Conservation (phyloP, 1,140 invertebrate genomes). For the Bombus superbus region DNA sequence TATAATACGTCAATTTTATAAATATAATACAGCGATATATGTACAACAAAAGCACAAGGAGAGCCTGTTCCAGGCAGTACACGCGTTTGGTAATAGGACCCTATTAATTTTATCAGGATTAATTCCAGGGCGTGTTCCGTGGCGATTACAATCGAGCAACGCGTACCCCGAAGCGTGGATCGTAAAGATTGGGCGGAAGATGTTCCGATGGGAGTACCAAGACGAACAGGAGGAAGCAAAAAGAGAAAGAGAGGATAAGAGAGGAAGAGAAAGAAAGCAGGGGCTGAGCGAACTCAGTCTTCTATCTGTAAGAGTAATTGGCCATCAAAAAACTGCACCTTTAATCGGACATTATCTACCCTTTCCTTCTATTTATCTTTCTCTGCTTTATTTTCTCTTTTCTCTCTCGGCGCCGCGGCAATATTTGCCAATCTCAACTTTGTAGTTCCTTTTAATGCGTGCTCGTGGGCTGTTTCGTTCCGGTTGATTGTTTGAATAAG, state of each 20-base stretch:
- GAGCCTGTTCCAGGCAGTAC: not conserved
- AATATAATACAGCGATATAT: too few species aligned
- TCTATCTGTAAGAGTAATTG: slow-evolving; percentile 43
- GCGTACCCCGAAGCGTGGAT: slow-evolving; percentile 30
- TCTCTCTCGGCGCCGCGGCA: not conserved
- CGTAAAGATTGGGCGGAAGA: slow-evolving; percentile 38
- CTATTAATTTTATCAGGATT: slow-evolving; percentile 68
- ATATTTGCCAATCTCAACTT: not conserved
- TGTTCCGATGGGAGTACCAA: not conserved
- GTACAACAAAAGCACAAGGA: not conserved
- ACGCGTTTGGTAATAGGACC: slow-evolving; percentile 38
- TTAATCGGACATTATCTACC: slow-evolving; percentile 34
- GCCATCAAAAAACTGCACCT: slow-evolving; percentile 43
- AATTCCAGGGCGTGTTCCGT: slow-evolving; percentile 52
- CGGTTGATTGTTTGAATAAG: not conserved
- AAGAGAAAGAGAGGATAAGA: not conserved
- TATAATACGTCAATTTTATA: too few species aligned
- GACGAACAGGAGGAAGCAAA: not conserved
- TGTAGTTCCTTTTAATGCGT: not conserved
- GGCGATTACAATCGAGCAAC: slow-evolving; percentile 58
- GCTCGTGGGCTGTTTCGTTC: not conserved
- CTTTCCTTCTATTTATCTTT: not conserved
- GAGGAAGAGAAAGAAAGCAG: slow-evolving; percentile 17
- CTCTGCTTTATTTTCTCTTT: not conserved
- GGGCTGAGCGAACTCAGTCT: not conserved